phyloP scores from a whole-genome alignment of 2,888 invertebrate genomes.

The Cheilosia variabilis region DNA sequence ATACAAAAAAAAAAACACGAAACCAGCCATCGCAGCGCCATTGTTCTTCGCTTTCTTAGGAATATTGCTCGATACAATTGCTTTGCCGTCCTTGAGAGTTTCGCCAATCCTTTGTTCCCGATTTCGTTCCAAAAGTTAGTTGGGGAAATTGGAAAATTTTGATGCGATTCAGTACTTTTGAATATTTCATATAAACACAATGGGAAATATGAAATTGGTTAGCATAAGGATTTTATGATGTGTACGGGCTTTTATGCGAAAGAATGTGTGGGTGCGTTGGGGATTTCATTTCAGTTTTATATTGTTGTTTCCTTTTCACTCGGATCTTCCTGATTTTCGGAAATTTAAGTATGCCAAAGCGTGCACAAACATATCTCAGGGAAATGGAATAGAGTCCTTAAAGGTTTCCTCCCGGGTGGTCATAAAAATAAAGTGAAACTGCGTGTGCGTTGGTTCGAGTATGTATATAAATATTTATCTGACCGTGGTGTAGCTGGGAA shows the following conservation, averaged over 20 bases:
- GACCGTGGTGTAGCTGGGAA: neutral
- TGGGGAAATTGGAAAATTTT: constrained; percentile 54
- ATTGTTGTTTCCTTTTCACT: constrained; percentile 26
- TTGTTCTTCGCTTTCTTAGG: constrained; percentile 19
- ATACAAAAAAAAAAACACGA: neutral
- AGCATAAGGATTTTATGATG: constrained; percentile 73
- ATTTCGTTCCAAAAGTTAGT: constrained; percentile 31
- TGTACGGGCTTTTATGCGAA: constrained; percentile 61
- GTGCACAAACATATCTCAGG: neutral
- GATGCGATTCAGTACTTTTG: constrained; percentile 73
- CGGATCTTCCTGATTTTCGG: constrained; percentile 21
- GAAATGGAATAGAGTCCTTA: constrained; percentile 11
- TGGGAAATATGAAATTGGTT: constrained; percentile 74
- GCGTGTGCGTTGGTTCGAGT: neutral
- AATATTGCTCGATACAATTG: constrained; percentile 52
- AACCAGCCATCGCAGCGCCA: constrained; percentile 3
- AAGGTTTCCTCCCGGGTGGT: neutral
- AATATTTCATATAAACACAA: constrained; percentile 72
- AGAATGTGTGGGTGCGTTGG: constrained; percentile 14
- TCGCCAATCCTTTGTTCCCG: constrained; percentile 9
- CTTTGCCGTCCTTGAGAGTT: constrained; percentile 54
- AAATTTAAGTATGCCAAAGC: constrained; percentile 38
- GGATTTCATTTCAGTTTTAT: constrained; percentile 53
- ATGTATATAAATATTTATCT: neutral
- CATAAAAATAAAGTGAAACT: constrained; percentile 32